phyloP scores from a whole-genome alignment of 2,113 vertebrate species.

The Steatornis caripensis region DNA sequence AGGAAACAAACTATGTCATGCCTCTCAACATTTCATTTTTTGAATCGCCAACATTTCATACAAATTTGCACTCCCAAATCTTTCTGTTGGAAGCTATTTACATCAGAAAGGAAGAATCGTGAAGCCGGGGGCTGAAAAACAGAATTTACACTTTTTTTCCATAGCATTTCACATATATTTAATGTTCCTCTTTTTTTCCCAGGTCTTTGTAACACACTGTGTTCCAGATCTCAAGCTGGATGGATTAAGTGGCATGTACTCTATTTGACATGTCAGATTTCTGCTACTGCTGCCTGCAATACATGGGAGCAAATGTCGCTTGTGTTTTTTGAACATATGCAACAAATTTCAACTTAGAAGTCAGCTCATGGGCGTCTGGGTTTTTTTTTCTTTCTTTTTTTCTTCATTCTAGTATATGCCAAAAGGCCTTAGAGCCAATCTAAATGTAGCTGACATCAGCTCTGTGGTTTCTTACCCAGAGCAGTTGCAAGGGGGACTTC shows the following conservation, averaged over 20 bases:
- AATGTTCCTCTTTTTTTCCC: background rate
- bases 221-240: conserved; percentile 46
- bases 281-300: conserved; percentile 46
- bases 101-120: conserved; percentile 49
- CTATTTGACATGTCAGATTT: conserved; percentile 48
- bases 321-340: conserved; percentile 64
- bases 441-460: background rate
- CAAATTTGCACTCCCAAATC: conserved; percentile 36
- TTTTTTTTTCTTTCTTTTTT: background rate
- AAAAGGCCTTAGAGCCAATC: background rate
- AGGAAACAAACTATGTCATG: conserved; percentile 20
- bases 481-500: background rate
- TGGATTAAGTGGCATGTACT: conserved; percentile 46
- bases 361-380: conserved; percentile 18
- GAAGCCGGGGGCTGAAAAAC: conserved; percentile 29
- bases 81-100: conserved; percentile 53
- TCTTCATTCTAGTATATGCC: background rate
- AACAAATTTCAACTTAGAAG: conserved; percentile 54
- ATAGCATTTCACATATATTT: conserved; percentile 31
- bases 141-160: conserved; percentile 23
- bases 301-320: conserved; percentile 64
- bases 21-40: background rate
- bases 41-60: conserved; percentile 45
- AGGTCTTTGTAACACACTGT: conserved; percentile 32
- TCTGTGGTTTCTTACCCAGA: background rate